phyloP scores from a whole-genome alignment of 2,113 vertebrate genomes.

The Alligator sinensis region DNA sequence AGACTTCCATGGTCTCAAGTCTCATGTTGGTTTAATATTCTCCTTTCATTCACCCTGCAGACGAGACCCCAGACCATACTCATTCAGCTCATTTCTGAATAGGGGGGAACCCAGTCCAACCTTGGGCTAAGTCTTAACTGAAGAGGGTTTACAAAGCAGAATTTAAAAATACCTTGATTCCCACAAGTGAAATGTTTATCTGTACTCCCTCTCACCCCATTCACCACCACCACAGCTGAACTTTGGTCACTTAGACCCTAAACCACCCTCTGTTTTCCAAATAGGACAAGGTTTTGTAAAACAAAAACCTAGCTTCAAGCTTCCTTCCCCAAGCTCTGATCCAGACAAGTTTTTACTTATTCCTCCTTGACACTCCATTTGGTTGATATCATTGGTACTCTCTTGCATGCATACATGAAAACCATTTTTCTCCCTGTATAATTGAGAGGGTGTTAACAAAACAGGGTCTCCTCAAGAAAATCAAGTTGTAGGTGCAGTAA shows the following conservation, averaged over 20 bases:
- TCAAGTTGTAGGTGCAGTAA: neutral
- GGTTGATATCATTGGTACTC: neutral
- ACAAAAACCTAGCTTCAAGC: neutral
- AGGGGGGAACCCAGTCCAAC: neutral
- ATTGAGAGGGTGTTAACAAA: neutral
- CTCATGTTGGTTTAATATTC: neutral
- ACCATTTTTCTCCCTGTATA: neutral
- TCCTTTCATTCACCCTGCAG: neutral
- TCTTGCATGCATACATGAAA: neutral
- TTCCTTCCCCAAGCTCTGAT: neutral
- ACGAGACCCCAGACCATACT: accelerated
- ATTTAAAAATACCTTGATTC: neutral
- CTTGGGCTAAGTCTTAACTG: neutral
- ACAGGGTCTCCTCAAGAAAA: neutral
- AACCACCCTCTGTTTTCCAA: neutral
- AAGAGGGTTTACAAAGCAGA: neutral
- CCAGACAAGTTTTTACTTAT: neutral
- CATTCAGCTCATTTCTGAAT: neutral
- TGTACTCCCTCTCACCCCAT: neutral
- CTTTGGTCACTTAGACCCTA: neutral
- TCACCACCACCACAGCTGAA: neutral
- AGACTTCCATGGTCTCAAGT: neutral
- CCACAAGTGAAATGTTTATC: neutral
- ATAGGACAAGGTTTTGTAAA: neutral
- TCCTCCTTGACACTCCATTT: neutral